Conservation (phyloP, 92 coral and sea anemone species). For the Epizoanthus scotinus region DNA sequence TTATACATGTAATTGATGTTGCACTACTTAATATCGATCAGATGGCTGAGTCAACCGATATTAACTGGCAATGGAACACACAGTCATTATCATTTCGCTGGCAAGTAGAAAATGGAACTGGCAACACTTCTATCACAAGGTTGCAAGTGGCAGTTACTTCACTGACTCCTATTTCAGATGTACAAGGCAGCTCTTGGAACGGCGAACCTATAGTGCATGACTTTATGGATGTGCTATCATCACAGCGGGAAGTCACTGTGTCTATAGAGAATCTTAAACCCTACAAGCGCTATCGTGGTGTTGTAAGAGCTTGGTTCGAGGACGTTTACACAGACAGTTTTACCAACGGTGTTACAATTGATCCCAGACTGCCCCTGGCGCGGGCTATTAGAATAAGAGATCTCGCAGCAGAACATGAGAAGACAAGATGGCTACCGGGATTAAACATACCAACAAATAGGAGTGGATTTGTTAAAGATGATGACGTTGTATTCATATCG, state of each 20-base stretch:
- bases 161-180: background rate
- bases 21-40: background rate
- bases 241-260: conserved; percentile 4
- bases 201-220: conserved; percentile 44
- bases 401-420: conserved; percentile 17
- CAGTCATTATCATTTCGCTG: too few species aligned
- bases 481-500: too few species aligned
- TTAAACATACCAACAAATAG: conserved; percentile 20
- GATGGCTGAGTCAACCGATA: background rate
- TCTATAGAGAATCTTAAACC: conserved; percentile 20
- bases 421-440: conserved; percentile 36
- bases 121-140: conserved; percentile 9
- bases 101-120: conserved; percentile 29
- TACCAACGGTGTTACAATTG: conserved; percentile 34
- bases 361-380: conserved; percentile 37
- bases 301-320: conserved; percentile 32
- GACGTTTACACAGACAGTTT: conserved; percentile 21
- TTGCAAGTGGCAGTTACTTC: conserved; percentile 34
- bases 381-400: conserved; percentile 21
- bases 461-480: too few species aligned
- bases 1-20: background rate
- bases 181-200: conserved; percentile 24
- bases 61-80: background rate
- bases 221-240: conserved; percentile 41
- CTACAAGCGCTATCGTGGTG: conserved; percentile 29